Evolutionary conservation across 2,113 vertebrate genomes (phyloP), one percentile per base, ranked within the genome.

Genomic region (Rattus norvegicus): DNA sequence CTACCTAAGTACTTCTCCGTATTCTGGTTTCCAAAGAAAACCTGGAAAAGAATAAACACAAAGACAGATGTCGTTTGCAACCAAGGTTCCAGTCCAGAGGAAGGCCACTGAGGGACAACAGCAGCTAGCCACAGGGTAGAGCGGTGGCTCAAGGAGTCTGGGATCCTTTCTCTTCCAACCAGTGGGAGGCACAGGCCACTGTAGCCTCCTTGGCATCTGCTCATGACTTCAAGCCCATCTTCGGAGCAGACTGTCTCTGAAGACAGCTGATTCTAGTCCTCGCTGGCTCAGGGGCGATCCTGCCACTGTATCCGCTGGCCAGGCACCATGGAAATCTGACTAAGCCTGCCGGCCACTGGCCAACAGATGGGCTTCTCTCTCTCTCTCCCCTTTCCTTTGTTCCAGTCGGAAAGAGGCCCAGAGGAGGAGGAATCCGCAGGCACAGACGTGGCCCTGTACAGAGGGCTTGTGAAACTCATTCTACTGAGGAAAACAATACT

Each of bases 401-500:
- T 76, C 65, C 77, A 79, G 49, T 93, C 69, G 63, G 85, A 93
- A 69, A 61, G 96, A 73, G 79, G 81, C 93, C 75, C 20, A 28
- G 61, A 49, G 43, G 94, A 90, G 56, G 59, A 95, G 77, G 94
- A 80, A n/a, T 61, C 70, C 1, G 0, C 20, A 30, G 52, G 56
- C 17, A 0, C 17, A n/a, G 36, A 77, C 65, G 24, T 33, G 17
- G 0, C 47, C 7, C 28, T 76, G 52, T 28, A 67, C 70, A 92
- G 90, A 95, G 85, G 28, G 19, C 94, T 90, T 96, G 89, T 96
- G 96, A 95, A 95, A 94, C 30, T 92, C 85, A 61, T 36, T 47
- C 43, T 43, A n/a, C 7, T 5, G 63, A 69, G 80, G 94, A 88
- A 96, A 94, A 93, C 92, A 95, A 72, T 93, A 79, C 92, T 22